A percentile compares a stretch with the other conserved stretches of the same genome.
These are phyloP conservation scores for Lethenteron camtschaticum DNA, from an alignment of 2,113 vertebrate species.

Conservation along the genomic window DNA sequence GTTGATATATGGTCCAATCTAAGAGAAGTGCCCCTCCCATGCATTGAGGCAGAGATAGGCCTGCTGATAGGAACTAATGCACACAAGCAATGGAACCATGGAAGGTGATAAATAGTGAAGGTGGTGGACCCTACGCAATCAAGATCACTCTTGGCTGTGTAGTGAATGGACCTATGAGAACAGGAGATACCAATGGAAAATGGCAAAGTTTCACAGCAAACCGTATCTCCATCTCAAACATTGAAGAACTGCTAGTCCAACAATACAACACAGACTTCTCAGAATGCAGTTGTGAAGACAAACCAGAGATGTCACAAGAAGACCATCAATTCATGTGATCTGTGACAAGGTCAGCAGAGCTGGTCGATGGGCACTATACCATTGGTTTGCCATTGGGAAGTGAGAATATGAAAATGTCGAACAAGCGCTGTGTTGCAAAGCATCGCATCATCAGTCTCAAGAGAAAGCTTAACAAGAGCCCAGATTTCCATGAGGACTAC, in stretches of 20 bases:
- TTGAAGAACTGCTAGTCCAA: too few species aligned
- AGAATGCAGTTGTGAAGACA: neutral
- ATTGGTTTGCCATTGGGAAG: too few species aligned
- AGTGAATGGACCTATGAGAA: slow-evolving; percentile 8
- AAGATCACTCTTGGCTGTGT: slow-evolving; percentile 9
- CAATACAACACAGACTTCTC: too few species aligned
- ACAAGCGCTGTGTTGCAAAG: too few species aligned
- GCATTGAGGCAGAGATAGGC: slow-evolving; percentile 4
- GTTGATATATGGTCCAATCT: neutral
- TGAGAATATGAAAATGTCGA: too few species aligned
- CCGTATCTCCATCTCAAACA: too few species aligned
- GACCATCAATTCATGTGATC: neutral
- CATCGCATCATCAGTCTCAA: too few species aligned
- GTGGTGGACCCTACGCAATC: slow-evolving; percentile 6
- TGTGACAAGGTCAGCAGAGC: too few species aligned
- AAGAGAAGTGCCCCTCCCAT: neutral
- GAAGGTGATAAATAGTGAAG: slow-evolving; percentile 4
- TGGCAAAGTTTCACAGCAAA: too few species aligned
- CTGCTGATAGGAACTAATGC: slow-evolving; percentile 8
- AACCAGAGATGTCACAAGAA: neutral
- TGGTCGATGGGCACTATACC: too few species aligned
- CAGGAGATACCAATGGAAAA: neutral
- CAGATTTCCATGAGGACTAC: too few species aligned
- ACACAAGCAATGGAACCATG: slow-evolving; percentile 7
- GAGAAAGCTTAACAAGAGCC: too few species aligned